Percentiles rank a stretch among this genome's conserved stretches.
Conservation (phyloP, 2,113 vertebrate genomes). For the Terrapene triunguis region DNA sequence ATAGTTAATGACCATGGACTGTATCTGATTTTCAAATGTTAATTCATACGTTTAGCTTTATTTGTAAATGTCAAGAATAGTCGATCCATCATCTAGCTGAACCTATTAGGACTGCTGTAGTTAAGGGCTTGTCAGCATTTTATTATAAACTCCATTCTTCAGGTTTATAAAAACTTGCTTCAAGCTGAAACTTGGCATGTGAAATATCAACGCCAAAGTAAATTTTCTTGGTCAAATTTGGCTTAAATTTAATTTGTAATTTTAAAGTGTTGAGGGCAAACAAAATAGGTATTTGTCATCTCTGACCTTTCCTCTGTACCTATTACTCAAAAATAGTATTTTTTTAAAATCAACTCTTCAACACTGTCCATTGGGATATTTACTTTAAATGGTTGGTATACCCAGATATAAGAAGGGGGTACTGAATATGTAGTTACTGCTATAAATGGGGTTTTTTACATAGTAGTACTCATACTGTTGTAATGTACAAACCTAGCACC, state of each 20-base stretch:
- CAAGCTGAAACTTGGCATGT: neutral
- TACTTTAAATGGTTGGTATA: neutral
- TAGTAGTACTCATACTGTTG: too few relatives aligned
- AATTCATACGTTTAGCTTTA: neutral
- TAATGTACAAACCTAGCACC: too few relatives aligned
- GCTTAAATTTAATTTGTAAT: neutral
- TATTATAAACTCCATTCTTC: neutral
- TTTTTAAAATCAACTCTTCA: accelerated
- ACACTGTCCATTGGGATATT: neutral
- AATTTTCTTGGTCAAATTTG: neutral
- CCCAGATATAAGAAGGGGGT: too few relatives aligned
- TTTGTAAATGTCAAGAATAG: constrained; percentile 30
- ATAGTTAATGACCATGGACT: neutral
- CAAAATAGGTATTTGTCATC: neutral
- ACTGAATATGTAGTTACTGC: too few relatives aligned
- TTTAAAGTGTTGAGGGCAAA: neutral
- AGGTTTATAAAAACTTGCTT: neutral
- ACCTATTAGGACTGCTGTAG: neutral
- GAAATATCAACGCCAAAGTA: neutral
- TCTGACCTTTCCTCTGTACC: neutral
- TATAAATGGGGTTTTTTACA: too few relatives aligned
- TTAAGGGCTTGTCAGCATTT: constrained; percentile 33
- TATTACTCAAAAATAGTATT: neutral
- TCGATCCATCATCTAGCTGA: neutral
- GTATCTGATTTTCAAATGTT: neutral